Evolutionary conservation across 1,140 invertebrate genomes (phyloP), one percentile per base, ranked within the genome.

Genomic region (Psix sp.): DNA sequence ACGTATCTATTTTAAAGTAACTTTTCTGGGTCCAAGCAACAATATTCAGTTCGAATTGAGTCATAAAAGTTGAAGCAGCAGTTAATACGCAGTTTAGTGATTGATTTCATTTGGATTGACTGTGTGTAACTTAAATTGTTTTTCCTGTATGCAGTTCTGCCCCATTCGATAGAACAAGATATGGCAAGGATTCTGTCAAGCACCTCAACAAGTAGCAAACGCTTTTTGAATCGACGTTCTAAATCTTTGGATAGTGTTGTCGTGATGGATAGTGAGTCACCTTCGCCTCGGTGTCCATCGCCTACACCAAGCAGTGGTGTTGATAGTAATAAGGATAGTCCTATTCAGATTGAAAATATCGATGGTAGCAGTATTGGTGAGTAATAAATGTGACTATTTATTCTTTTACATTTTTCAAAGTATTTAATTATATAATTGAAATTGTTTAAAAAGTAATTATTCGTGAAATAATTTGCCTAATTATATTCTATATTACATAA

Each of bases 261-360:
- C 16, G 62, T 88, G 38, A 40, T 86, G 26, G 82, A 88, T 67
- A 82, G 89, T 77, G 83, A 87, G 77, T 81, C 86, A 24, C 79
- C 83, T 0, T 83, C 84, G 0, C 89, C 94, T 6, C 88, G 95
- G 18, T 94, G 94, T 33, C 94, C 95, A 0, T 96, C 94, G 18
- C 95, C 95, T 0, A 94, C 95, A 7, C 94, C 94, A 2, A 96
- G 94, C 59, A 95, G 94, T 82, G 94, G 94, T 3, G 90, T 96
- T 0, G 95, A 96, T 81, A 95, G 93, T 70, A 95, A 93, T 77
- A 96, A 96, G 85, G 95, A 97, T 86, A 95, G 94, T n/a, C 94
- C 94, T 0, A 91, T 96, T 82, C 95, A 97, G 78, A 94, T 98
- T 72, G 96, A 98, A 14, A 92, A 92, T 7, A 91, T 88, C 77